Percentiles rank a stretch among this genome's conserved stretches.
Evolutionary conservation across 2,888 invertebrate genomes (phyloP).

Genomic region (Meliscaeva auricollis): DNA sequence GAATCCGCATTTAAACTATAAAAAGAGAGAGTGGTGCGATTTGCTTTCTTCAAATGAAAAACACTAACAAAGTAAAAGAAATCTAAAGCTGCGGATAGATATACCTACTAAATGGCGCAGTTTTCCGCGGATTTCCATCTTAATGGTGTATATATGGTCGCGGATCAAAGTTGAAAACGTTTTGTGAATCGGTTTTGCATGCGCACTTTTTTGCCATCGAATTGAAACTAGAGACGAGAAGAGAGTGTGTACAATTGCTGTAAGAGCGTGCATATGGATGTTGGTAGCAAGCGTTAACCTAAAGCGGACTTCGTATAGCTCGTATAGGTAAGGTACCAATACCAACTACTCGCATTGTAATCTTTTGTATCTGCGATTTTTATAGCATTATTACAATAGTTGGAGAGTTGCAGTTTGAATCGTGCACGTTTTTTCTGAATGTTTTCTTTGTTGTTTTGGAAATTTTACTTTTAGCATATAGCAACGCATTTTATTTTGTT

Average conservation of each 20-base stretch:
- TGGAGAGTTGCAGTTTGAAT: constrained; percentile 35
- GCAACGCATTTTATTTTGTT: constrained; percentile 58
- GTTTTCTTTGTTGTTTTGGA: not conserved
- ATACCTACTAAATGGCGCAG: constrained; percentile 42
- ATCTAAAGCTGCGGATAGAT: not conserved
- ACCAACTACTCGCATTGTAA: constrained; percentile 26
- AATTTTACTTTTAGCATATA: constrained; percentile 48
- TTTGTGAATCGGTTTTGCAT: constrained; percentile 72
- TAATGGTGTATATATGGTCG: constrained; percentile 62
- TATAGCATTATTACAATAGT: constrained; percentile 70
- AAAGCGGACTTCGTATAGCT: constrained; percentile 40
- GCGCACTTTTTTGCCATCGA: constrained; percentile 27
- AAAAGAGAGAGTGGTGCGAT: constrained; percentile 69
- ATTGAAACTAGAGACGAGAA: not conserved
- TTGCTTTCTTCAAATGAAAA: constrained; percentile 51
- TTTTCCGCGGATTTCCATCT: constrained; percentile 65
- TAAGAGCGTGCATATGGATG: constrained; percentile 5
- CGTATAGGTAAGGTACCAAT: too few relatives aligned
- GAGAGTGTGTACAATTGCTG: constrained; percentile 41
- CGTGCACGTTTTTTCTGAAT: constrained; percentile 38
- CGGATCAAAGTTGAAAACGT: constrained; percentile 76
- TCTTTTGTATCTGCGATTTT: constrained; percentile 65
- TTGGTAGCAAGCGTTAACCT: constrained; percentile 59
- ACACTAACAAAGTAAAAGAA: too few relatives aligned
- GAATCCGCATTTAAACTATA: constrained; percentile 35